These are phyloP conservation scores for Labia minor DNA, from an alignment of 2,888 invertebrate species.

Conservation along the genomic window DNA sequence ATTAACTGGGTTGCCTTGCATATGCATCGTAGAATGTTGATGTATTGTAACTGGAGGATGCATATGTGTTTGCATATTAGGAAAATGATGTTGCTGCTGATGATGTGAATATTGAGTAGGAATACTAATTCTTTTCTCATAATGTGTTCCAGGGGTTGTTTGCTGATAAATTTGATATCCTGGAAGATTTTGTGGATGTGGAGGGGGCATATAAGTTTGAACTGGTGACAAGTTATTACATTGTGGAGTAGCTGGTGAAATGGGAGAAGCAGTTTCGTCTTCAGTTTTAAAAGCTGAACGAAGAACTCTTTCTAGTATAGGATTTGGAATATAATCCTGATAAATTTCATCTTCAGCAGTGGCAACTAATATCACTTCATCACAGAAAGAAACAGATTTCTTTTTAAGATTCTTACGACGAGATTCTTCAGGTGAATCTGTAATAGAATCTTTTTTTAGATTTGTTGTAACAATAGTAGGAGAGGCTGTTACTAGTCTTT, in stretches of 20 bases:
- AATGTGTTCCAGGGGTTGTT: conserved; percentile 27
- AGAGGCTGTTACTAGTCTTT: not conserved
- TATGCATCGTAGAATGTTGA: too few relatives aligned
- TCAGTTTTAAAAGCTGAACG: conserved; percentile 70
- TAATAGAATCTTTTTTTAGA: not conserved
- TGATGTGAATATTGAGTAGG: not conserved
- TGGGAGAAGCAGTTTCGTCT: conserved; percentile 9
- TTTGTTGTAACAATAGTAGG: not conserved
- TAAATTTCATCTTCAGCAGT: conserved; percentile 87
- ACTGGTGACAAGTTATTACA: not conserved
- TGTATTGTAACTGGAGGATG: not conserved
- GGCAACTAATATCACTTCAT: conserved; percentile 84
- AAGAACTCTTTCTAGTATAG: conserved; percentile 74
- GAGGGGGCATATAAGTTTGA: conserved; percentile 29
- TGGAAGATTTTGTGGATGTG: conserved; percentile 33
- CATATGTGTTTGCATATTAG: not conserved
- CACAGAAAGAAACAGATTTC: conserved; percentile 91
- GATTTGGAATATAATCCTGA: conserved; percentile 82
- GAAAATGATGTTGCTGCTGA: not conserved
- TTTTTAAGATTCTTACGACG: conserved; percentile 61
- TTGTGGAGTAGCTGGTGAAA: not conserved
- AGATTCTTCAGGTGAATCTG: conserved; percentile 34
- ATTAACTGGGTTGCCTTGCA: not conserved
- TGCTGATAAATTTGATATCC: conserved; percentile 27
- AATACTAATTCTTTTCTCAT: not conserved